Evolutionary conservation across 2,113 vertebrate species (phyloP), one percentile per base, ranked within the genome.

Genomic region (Thunnus maccoyii): DNA sequence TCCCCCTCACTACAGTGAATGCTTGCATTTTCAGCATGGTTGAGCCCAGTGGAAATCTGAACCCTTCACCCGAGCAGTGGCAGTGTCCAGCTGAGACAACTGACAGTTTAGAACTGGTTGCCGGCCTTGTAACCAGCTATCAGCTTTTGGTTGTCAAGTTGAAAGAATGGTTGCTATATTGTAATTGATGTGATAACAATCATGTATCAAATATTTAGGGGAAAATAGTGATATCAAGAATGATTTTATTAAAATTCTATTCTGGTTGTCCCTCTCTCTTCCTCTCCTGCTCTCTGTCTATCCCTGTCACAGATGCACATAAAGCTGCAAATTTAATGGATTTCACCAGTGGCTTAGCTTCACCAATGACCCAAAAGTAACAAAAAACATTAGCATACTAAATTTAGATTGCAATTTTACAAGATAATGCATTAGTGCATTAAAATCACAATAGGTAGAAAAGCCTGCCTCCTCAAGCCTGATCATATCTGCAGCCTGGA

Each of bases 1-100:
- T 86, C 62, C 76, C 57, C 16, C n/a, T 48, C 30, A 54, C 66
- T 16, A 68, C 73, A 86, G 62, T 36, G 77, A 76, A 15, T 25
- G 79, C 41, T 52, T 77, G 66, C 60, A 25, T 72, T 75, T 76
- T 83, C 60, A 69, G 75, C 60, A 30, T 3, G 63, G 30, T 9
- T 32, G 81, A 44, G 68, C 71, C 15, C 61, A 47, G 76, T 41
- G 20, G 56, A 77, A 70, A 76, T 22, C 47, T 55, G 30, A 72
- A 76, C 75, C 52, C 44, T 50, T 82, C 58, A 80, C 55, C 64
- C 55, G 1, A 62, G 27, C 27, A 61, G 25, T 17, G 62, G 44
- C 7, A 71, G 44, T 44, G 62, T 57, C 71, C 48, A 54, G 64
- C 27, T 67, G 14, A 13, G 18, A 50, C 4, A 41, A 48, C n/a